Percentiles rank a stretch among this genome's conserved stretches.
These are phyloP conservation scores for Halisarca cf. caerulea DNA, from an alignment of 37 sponge, comb jelly and placozoan species.

Conservation along the genomic window DNA sequence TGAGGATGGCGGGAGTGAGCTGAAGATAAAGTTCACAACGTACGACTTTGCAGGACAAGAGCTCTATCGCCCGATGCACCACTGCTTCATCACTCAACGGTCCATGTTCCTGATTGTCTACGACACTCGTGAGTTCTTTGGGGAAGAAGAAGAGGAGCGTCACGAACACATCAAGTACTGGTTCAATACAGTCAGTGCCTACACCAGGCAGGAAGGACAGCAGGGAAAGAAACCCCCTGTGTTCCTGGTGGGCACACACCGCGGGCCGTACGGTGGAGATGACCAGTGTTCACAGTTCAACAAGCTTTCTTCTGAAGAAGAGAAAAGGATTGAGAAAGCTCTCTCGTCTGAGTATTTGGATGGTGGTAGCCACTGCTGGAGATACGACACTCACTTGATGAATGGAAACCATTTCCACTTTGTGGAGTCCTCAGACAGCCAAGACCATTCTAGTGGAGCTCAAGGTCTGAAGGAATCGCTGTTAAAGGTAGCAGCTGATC, in stretches of 20 bases:
- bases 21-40: conserved; percentile 15
- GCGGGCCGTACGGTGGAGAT: not conserved
- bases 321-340: conserved; percentile 25
- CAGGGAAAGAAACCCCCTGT: conserved; percentile 27
- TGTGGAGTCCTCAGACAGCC: not conserved
- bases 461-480: conserved; percentile 19
- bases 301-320: conserved; percentile 1
- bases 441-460: conserved; percentile 45
- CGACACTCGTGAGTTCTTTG: conserved; percentile 16
- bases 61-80: conserved; percentile 71
- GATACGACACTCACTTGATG: conserved; percentile 17
- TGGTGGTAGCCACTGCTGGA: no score
- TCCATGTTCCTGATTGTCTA: conserved; percentile 55
- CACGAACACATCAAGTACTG: conserved; percentile 50
- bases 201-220: conserved; percentile 7
- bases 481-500: not conserved
- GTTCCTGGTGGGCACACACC: conserved; percentile 52
- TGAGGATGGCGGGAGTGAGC: not conserved
- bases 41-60: conserved; percentile 76
- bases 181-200: conserved; percentile 59
- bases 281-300: no score
- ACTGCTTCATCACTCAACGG: conserved; percentile 66
- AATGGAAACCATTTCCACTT: not conserved
- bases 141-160: not conserved
- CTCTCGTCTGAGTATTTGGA: no score